Conservation (phyloP, 2,888 invertebrate genomes). For the Mesorhabditis belari region DNA sequence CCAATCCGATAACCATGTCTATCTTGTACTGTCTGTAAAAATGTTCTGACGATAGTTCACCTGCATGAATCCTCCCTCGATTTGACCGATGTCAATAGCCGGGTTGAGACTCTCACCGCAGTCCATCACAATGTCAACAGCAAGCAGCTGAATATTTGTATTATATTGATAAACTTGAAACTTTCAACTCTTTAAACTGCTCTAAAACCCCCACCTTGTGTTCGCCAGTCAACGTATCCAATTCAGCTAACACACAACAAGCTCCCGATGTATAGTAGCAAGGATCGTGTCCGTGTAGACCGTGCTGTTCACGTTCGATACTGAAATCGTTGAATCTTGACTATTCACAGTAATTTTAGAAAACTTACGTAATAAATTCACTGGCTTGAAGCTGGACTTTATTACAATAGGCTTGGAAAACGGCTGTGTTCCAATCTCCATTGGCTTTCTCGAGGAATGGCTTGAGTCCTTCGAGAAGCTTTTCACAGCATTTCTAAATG, state of each 20-base stretch:
- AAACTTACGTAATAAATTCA: conserved; percentile 27
- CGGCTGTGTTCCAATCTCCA: conserved; percentile 20
- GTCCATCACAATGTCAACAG: conserved; percentile 92
- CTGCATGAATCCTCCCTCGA: conserved; percentile 87
- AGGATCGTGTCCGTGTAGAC: conserved; percentile 14
- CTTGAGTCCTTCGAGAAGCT: conserved; percentile 49
- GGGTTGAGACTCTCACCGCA: conserved; percentile 88
- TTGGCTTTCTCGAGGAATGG: conserved; percentile 58
- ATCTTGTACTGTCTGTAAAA: neutral
- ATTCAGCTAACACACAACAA: conserved; percentile 78
- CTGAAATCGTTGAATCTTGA: conserved; percentile 7
- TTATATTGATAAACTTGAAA: neutral
- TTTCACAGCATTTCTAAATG: conserved; percentile 39
- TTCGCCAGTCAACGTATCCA: conserved; percentile 86
- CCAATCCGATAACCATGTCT: neutral
- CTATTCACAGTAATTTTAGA: neutral
- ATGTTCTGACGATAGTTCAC: conserved; percentile 2
- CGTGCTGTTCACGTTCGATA: conserved; percentile 18
- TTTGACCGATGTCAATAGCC: conserved; percentile 89
- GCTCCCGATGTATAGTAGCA: conserved; percentile 76
- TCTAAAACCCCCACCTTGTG: conserved; percentile 64
- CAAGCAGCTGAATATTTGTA: conserved; percentile 62
- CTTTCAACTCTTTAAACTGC: neutral
- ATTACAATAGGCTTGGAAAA: conserved; percentile 14
- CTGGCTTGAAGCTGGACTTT: conserved; percentile 26